Conservation (phyloP, 2,113 vertebrate genomes). For the Clinocottus analis region DNA sequence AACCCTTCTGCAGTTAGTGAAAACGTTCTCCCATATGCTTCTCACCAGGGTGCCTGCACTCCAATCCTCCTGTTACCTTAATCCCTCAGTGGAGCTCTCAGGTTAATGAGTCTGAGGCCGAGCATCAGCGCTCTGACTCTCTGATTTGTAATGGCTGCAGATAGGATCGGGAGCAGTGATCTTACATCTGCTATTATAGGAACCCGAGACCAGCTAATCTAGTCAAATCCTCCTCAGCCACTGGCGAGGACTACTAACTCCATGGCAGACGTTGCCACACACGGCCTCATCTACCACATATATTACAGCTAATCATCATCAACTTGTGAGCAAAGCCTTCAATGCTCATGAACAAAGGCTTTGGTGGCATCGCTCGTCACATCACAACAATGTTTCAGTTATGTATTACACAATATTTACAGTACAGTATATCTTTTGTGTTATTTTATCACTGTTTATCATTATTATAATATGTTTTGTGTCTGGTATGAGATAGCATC, state of each 20-base stretch:
- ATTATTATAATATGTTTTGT: too few relatives aligned
- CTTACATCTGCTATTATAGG: conserved; percentile 9
- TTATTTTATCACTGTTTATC: too few relatives aligned
- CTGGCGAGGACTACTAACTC: background rate
- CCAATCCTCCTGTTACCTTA: conserved; percentile 37
- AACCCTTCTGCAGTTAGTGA: background rate
- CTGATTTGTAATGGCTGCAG: conserved; percentile 10
- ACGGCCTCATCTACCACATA: background rate
- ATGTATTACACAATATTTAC: too few relatives aligned
- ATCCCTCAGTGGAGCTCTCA: conserved; percentile 15
- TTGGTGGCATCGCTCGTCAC: too few relatives aligned
- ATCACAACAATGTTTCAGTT: too few relatives aligned
- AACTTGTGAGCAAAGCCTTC: too few relatives aligned
- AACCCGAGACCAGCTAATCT: conserved; percentile 22
- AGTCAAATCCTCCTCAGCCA: conserved; percentile 7
- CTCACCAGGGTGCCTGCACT: conserved; percentile 1
- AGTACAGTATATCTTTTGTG: too few relatives aligned
- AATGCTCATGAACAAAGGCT: too few relatives aligned
- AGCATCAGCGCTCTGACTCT: background rate
- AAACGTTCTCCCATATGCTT: conserved; percentile 6
- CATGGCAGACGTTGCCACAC: background rate
- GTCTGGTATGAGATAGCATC: too few relatives aligned
- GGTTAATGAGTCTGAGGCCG: conserved; percentile 2
- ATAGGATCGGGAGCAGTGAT: conserved; percentile 37
- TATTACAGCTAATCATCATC: background rate